A percentile compares a stretch with the other conserved stretches of the same genome.
phyloP scores from a whole-genome alignment of 2,797 vertebrate genomes.

The Sphaeramia orbicularis region DNA sequence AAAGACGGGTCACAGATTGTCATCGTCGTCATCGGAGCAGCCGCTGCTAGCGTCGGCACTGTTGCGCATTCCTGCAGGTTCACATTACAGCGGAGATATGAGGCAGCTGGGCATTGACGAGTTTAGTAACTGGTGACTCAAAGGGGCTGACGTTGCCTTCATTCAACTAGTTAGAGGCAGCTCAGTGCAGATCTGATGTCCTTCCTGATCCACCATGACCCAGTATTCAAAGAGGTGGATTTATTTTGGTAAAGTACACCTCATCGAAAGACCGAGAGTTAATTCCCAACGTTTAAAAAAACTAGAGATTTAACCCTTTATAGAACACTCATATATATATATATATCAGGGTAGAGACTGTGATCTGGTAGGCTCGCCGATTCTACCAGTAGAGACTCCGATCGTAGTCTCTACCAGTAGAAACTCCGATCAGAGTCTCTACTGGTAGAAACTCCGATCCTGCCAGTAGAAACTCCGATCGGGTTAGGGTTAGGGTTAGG shows the following conservation, averaged over 20 bases:
- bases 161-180: conserved; percentile 54
- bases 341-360: too few relatives aligned
- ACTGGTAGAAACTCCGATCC: too few relatives aligned
- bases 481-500: too few relatives aligned
- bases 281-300: too few relatives aligned
- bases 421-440: too few relatives aligned
- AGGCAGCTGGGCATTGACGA: conserved; percentile 73
- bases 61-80: conserved; percentile 73
- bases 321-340: too few relatives aligned
- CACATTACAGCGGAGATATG: conserved; percentile 68
- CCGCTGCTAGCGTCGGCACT: conserved; percentile 32
- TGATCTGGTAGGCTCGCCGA: too few relatives aligned
- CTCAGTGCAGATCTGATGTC: conserved; percentile 29
- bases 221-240: conserved; percentile 9
- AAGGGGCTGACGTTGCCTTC: conserved; percentile 69
- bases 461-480: too few relatives aligned
- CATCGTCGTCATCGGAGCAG: conserved; percentile 14
- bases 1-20: conserved; percentile 70
- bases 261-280: conserved; percentile 1
- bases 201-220: conserved; percentile 17
- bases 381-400: too few relatives aligned
- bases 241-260: conserved; percentile 3
- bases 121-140: conserved; percentile 68
- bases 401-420: too few relatives aligned
- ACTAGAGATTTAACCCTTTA: too few relatives aligned